These are phyloP conservation scores for Bursaphelenchus okinawaensis DNA, from an alignment of 2,888 invertebrate genomes.

Conservation along the genomic window DNA sequence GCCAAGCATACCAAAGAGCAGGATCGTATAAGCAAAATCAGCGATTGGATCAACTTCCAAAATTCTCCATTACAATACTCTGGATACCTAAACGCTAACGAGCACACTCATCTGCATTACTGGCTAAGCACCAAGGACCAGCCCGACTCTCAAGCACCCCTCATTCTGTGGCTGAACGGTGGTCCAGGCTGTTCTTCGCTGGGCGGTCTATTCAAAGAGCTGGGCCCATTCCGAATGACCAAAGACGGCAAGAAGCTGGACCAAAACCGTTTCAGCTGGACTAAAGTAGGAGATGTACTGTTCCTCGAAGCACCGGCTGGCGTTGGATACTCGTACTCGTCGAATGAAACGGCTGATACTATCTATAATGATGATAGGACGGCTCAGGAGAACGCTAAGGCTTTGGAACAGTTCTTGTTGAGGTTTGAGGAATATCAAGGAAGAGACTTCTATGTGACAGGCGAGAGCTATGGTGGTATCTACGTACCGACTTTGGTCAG, in stretches of 20 bases:
- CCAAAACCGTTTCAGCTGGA: slow-evolving; percentile 57
- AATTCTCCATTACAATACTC: slow-evolving; percentile 55
- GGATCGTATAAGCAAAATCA: no score
- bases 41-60: slow-evolving; percentile 8
- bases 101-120: slow-evolving; percentile 59
- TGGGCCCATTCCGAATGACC: slow-evolving; percentile 59
- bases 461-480: slow-evolving; percentile 46
- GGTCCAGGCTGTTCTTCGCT: slow-evolving; percentile 60
- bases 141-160: slow-evolving; percentile 53
- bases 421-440: slow-evolving; percentile 60
- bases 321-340: slow-evolving; percentile 59
- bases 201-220: slow-evolving; percentile 59
- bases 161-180: slow-evolving; percentile 55
- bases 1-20: no score
- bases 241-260: slow-evolving; percentile 49
- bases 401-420: slow-evolving; percentile 60
- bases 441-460: slow-evolving; percentile 61
- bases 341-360: not conserved
- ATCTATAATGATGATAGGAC: slow-evolving; percentile 54
- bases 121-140: slow-evolving; percentile 54
- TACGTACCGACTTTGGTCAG: slow-evolving; percentile 29
- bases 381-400: slow-evolving; percentile 60
- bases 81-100: slow-evolving; percentile 55
- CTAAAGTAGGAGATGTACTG: slow-evolving; percentile 61
- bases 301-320: slow-evolving; percentile 63